phyloP scores from a whole-genome alignment of 92 coral and sea anemone genomes.

The Diadumene lineata region DNA sequence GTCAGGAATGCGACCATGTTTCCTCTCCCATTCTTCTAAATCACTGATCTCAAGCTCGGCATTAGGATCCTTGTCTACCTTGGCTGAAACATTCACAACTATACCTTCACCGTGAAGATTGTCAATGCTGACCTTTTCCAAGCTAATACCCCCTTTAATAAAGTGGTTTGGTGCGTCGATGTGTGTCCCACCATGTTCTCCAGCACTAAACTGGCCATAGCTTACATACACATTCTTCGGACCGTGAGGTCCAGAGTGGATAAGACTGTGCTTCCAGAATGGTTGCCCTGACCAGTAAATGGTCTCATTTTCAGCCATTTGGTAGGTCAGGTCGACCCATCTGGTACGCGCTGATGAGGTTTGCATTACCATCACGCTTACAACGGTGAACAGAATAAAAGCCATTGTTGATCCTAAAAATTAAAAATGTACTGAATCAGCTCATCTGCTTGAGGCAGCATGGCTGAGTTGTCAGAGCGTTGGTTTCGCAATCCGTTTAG shows the following conservation, averaged over 20 bases:
- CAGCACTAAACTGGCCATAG: not conserved
- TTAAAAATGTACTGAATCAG: too few species aligned
- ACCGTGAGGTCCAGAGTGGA: not conserved
- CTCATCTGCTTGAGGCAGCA: too few species aligned
- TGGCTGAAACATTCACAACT: slow-evolving; percentile 59
- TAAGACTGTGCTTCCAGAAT: slow-evolving; percentile 33
- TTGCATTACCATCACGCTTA: not conserved
- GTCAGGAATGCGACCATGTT: slow-evolving; percentile 50
- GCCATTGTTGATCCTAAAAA: too few species aligned
- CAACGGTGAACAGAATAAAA: not conserved
- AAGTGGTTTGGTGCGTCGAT: slow-evolving; percentile 71
- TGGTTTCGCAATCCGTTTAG: too few species aligned
- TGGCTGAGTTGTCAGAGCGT: too few species aligned
- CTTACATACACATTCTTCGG: not conserved
- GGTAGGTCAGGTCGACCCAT: slow-evolving; percentile 18
- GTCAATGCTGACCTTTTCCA: slow-evolving; percentile 61
- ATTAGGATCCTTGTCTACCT: slow-evolving; percentile 45
- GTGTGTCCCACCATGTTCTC: slow-evolving; percentile 81
- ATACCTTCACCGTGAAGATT: slow-evolving; percentile 64
- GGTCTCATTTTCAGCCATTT: slow-evolving; percentile 42
- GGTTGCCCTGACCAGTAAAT: slow-evolving; percentile 56
- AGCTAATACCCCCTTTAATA: slow-evolving; percentile 23
- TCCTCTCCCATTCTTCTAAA: slow-evolving; percentile 53
- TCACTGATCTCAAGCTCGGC: slow-evolving; percentile 31
- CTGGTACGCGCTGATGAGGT: not conserved